Evolutionary conservation across 2,797 vertebrate genomes (phyloP).

Genomic region (Phylloscopus collybita): DNA sequence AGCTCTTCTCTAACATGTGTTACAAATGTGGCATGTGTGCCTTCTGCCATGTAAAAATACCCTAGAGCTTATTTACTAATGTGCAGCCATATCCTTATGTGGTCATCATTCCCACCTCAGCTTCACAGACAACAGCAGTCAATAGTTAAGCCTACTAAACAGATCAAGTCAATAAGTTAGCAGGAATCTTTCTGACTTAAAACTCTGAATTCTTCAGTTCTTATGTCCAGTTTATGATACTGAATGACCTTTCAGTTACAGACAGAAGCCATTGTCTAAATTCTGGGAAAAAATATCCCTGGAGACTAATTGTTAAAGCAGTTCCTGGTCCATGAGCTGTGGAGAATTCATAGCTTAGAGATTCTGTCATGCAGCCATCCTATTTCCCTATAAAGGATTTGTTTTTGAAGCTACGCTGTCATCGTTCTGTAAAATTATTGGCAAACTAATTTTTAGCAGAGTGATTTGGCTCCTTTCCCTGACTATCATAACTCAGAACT

Average conservation of each 20-base stretch:
- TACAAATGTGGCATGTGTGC: neutral
- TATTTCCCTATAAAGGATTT: constrained; percentile 77
- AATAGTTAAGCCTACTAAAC: neutral
- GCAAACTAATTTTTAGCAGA: constrained; percentile 78
- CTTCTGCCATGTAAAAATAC: neutral
- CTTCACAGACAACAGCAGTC: neutral
- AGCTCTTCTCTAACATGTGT: neutral
- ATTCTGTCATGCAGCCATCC: constrained; percentile 74
- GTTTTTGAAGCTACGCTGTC: constrained; percentile 73
- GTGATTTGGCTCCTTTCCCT: constrained; percentile 61
- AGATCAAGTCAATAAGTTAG: neutral
- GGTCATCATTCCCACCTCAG: neutral
- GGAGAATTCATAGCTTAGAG: constrained; percentile 75
- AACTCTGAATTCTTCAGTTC: neutral
- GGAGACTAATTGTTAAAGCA: constrained; percentile 74
- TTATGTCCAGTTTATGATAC: constrained; percentile 32
- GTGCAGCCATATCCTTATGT: neutral
- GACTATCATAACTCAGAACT: constrained; percentile 68
- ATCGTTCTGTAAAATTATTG: constrained; percentile 79
- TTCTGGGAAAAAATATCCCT: constrained; percentile 62
- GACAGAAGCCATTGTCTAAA: constrained; percentile 58
- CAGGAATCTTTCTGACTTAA: neutral
- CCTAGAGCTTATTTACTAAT: neutral
- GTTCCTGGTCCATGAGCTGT: constrained; percentile 66
- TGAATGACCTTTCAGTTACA: constrained; percentile 42